A percentile compares a stretch with the other conserved stretches of the same genome.
phyloP scores from a whole-genome alignment of 2,888 invertebrate species.

The Orchestes rusci region DNA sequence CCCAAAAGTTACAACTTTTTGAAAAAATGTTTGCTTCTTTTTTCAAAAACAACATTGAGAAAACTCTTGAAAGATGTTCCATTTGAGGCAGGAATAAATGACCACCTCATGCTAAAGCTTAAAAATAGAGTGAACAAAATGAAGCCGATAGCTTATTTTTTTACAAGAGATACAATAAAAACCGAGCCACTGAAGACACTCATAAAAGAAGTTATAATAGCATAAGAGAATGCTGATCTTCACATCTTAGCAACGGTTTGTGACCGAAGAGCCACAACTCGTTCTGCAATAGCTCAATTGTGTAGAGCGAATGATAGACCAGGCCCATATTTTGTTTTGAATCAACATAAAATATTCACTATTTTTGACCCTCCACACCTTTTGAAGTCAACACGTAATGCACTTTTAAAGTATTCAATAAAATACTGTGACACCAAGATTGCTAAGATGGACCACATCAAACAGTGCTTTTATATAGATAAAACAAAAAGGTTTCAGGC shows the following conservation, averaged over 20 bases:
- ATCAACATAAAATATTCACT: no score
- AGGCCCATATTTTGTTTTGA: background rate
- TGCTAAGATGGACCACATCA: no score
- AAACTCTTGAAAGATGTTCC: background rate
- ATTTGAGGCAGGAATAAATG: background rate
- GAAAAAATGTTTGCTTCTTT: background rate
- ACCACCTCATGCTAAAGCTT: background rate
- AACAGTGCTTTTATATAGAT: no score
- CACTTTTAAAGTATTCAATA: no score
- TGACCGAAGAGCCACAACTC: no score
- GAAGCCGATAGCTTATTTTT: conserved; percentile 8
- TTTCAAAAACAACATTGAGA: background rate
- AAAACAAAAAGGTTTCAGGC: no score
- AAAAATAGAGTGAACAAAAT: background rate
- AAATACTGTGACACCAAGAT: no score
- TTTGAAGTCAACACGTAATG: background rate
- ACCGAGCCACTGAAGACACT: no score
- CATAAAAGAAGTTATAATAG: background rate
- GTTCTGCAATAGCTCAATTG: no score
- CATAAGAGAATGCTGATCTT: no score
- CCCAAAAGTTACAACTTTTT: background rate
- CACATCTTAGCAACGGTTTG: background rate
- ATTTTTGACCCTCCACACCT: background rate
- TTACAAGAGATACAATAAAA: no score
- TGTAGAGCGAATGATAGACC: background rate